Evolutionary conservation across 2,888 invertebrate genomes (phyloP).

Genomic region (Platypus cylindrus): DNA sequence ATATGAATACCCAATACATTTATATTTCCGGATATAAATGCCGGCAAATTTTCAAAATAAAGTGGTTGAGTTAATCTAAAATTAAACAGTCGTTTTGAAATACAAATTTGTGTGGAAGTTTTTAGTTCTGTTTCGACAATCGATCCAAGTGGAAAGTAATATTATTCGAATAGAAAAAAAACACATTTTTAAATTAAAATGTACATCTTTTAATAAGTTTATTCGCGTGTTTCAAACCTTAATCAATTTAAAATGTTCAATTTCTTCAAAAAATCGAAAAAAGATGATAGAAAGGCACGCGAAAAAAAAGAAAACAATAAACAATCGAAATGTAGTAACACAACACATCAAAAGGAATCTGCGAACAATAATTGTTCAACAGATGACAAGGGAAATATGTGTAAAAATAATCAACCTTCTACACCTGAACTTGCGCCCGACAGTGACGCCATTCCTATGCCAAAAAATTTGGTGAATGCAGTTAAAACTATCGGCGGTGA

Average conservation of each 20-base stretch:
- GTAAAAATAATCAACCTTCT: constrained; percentile 29
- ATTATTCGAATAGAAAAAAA: background rate
- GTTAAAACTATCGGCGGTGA: constrained; percentile 20
- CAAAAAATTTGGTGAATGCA: constrained; percentile 26
- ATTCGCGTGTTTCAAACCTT: background rate
- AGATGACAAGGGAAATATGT: constrained; percentile 19
- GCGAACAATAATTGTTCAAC: constrained; percentile 4
- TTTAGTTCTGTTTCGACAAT: constrained; percentile 14
- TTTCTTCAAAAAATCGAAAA: constrained; percentile 30
- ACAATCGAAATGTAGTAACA: constrained; percentile 8
- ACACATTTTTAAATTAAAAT: constrained; percentile 1
- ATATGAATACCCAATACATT: too few species aligned
- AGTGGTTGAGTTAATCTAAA: constrained; percentile 12
- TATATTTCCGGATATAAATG: too few species aligned
- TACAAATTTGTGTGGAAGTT: constrained; percentile 10
- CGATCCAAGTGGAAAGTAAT: constrained; percentile 9
- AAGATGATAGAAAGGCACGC: constrained; percentile 19
- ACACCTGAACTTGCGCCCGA: constrained; percentile 24
- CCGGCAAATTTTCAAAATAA: constrained; percentile 7
- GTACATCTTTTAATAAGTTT: background rate
- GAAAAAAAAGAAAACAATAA: constrained; percentile 10
- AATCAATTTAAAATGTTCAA: constrained; percentile 24
- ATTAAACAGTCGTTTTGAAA: constrained; percentile 10
- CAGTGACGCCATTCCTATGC: constrained; percentile 21
- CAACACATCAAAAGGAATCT: constrained; percentile 14